These are phyloP conservation scores for Coracias cyanogaster DNA, from an alignment of 2,797 vertebrate genomes.

Conservation along the genomic window DNA sequence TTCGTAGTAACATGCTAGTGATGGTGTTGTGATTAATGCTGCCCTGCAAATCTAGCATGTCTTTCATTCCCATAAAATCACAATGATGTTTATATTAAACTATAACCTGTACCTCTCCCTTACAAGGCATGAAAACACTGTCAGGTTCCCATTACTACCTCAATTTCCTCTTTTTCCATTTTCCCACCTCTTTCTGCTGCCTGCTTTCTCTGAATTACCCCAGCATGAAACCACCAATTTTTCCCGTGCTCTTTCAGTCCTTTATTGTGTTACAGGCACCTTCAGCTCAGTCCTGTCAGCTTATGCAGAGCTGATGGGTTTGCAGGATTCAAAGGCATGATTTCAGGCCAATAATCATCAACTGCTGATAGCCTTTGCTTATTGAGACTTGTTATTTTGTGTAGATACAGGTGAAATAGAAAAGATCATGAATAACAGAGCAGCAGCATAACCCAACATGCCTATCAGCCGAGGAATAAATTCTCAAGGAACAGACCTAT, in stretches of 20 bases:
- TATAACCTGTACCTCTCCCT: background rate
- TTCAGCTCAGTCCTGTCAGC: background rate
- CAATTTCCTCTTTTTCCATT: background rate
- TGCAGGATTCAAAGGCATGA: background rate
- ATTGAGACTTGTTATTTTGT: background rate
- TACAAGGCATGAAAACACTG: background rate
- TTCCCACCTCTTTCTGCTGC: background rate
- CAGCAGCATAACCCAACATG: background rate
- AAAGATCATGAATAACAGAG: background rate
- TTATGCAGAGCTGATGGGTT: background rate
- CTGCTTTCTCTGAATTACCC: background rate
- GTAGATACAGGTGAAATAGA: background rate
- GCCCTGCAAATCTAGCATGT: rapidly evolving
- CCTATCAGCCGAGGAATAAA: background rate
- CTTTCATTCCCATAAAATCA: background rate
- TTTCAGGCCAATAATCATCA: background rate
- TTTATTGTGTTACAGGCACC: background rate
- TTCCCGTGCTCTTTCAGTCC: background rate
- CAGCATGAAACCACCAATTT: rapidly evolving
- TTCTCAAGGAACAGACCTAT: background rate
- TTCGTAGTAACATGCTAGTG: background rate
- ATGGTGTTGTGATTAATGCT: rapidly evolving
- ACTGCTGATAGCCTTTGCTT: background rate
- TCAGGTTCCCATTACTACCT: background rate
- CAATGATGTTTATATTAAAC: background rate